phyloP scores from a whole-genome alignment of 2,113 vertebrate genomes.

The Percina caprodes region DNA sequence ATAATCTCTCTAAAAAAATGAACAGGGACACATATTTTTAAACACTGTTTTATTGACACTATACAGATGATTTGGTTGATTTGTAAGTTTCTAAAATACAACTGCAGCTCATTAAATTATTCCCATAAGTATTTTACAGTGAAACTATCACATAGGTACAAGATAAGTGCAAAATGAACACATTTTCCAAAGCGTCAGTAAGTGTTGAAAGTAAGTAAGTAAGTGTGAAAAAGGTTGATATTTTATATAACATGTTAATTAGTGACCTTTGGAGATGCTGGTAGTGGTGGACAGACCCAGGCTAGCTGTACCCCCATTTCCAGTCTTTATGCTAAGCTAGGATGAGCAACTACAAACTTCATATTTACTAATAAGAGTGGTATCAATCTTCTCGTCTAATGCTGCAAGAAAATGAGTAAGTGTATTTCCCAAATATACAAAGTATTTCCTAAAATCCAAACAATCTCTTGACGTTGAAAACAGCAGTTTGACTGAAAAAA shows the following conservation, averaged over 20 bases:
- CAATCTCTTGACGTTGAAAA: background rate
- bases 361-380: background rate
- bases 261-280: background rate
- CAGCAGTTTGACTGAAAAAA: background rate
- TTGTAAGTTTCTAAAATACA: conserved; percentile 11
- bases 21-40: conserved; percentile 5
- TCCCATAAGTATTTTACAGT: conserved; percentile 1
- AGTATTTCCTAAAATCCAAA: background rate
- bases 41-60: conserved; percentile 33
- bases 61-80: conserved; percentile 40
- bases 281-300: no score
- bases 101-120: background rate
- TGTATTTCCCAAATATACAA: background rate
- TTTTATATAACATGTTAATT: background rate
- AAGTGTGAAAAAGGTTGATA: background rate
- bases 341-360: background rate
- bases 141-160: conserved; percentile 11
- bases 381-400: background rate
- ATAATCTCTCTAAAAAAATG: conserved; percentile 2
- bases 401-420: background rate
- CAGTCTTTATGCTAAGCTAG: background rate
- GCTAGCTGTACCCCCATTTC: background rate
- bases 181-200: background rate
- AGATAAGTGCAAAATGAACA: background rate
- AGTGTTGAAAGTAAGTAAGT: no score